Evolutionary conservation across 2,797 vertebrate species (phyloP), one percentile per base, ranked within the genome.

Genomic region (Phrynocephalus vlangalii): DNA sequence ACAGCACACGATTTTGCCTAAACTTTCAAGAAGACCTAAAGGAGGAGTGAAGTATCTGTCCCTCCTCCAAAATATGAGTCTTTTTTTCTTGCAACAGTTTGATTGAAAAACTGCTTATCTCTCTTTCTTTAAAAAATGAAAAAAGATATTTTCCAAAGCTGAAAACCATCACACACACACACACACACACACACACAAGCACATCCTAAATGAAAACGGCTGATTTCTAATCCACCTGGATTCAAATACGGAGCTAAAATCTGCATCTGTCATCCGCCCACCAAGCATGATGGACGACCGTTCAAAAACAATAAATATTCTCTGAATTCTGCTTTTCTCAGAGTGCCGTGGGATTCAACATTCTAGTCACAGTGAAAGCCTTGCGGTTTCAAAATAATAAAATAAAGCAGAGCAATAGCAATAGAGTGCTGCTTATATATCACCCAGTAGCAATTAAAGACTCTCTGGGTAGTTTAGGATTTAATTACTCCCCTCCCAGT

Each of bases 251-350:
- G 48, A 8, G 63, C 13, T 38, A 7, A 44, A 30, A 78, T 30
- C 15, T 26, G n/a, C 48, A n/a, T 8, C 33, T 60, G 52, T 48
- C 30, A 85, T 52, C 22, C 60, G 50, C 7, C 48, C 52, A 44
- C 52, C 15, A 71, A 73, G 24, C 67, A 87, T 77, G n/a, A 78
- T 71, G n/a, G 60, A 60, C 10, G 38, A 0, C 66, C 15, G 50
- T 70, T 56, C 79, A 82, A 50, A 82, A 75, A 56, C 71, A 71
- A 79, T 71, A 86, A 71, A 86, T 50, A n/a, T 75, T n/a, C 52
- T 80, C 24, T 6, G 44, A 78, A 85, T 68, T 13, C 22, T 44
- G 48, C 16, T 38, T 75, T 24, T 56, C 70, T 56, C 18, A 44
- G 67, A 38, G 22, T 44, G 38, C 16, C 56, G 30, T 48, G 52